Evolutionary conservation across 2,113 vertebrate species (phyloP).

Genomic region (Antigone vipio): DNA sequence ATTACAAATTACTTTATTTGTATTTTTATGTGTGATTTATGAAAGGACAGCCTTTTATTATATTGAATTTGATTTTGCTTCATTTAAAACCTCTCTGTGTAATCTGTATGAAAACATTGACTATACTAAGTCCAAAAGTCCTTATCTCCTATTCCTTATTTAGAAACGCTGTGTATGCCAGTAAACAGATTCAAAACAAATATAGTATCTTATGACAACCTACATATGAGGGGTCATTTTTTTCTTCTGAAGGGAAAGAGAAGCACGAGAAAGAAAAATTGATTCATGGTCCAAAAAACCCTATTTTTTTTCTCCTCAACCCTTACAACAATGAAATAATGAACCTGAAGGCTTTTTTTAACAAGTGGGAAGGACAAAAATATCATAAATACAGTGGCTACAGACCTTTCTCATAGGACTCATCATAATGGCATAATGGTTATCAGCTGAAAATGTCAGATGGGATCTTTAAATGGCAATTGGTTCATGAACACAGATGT

Average conservation of each 20-base stretch:
- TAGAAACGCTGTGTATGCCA: background rate
- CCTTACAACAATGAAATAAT: background rate
- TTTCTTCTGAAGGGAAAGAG: background rate
- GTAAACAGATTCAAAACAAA: background rate
- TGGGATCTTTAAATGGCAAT: slow-evolving; percentile 36
- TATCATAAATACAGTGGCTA: background rate
- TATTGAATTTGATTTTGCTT: background rate
- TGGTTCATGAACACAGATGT: slow-evolving; percentile 28
- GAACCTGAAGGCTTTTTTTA: background rate
- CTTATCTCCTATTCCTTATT: background rate
- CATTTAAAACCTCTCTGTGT: background rate
- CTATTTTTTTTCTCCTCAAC: background rate
- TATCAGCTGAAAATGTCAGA: slow-evolving; percentile 42
- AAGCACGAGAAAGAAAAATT: background rate
- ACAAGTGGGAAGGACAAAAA: background rate
- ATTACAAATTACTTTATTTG: background rate
- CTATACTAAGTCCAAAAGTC: background rate
- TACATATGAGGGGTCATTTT: background rate
- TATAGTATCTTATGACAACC: background rate
- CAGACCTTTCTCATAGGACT: background rate
- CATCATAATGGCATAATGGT: background rate
- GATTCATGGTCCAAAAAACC: background rate
- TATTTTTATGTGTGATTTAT: background rate
- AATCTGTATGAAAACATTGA: background rate
- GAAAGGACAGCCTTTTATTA: background rate